phyloP scores from a whole-genome alignment of 2,888 invertebrate genomes.

The Liodrosophila aerea region DNA sequence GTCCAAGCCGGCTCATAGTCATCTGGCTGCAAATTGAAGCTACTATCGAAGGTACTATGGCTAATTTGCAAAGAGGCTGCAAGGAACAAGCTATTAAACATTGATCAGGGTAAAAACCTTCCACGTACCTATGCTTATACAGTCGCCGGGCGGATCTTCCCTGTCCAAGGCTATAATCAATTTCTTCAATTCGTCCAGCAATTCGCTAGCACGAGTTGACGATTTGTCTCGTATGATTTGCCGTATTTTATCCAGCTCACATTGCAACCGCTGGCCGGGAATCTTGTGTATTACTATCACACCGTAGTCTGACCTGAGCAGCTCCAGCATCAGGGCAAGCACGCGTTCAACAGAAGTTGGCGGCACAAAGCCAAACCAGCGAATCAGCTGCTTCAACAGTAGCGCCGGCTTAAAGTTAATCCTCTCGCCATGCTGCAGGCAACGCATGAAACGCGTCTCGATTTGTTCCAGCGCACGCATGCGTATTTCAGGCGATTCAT shows the following conservation, averaged over 20 bases:
- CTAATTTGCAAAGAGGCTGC: constrained; percentile 13
- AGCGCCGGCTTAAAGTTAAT: constrained; percentile 73
- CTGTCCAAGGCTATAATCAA: constrained; percentile 12
- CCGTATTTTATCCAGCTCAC: constrained; percentile 76
- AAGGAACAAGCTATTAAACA: not conserved
- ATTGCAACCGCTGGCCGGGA: constrained; percentile 59
- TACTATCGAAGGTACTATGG: not conserved
- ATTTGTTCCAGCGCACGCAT: constrained; percentile 78
- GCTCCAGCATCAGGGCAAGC: constrained; percentile 69
- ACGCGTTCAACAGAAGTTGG: constrained; percentile 68
- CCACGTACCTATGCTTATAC: constrained; percentile 15
- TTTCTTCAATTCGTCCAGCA: constrained; percentile 61
- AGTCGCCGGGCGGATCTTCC: not conserved
- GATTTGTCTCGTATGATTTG: constrained; percentile 48
- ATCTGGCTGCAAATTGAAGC: constrained; percentile 7
- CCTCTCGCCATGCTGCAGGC: constrained; percentile 64
- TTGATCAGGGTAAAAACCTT: no score
- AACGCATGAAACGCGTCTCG: constrained; percentile 72
- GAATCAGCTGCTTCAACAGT: constrained; percentile 79
- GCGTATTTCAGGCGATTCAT: constrained; percentile 79
- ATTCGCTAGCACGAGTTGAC: constrained; percentile 13
- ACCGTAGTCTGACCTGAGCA: constrained; percentile 73
- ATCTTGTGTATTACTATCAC: constrained; percentile 61
- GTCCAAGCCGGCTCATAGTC: constrained; percentile 80
- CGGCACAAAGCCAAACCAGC: constrained; percentile 79